Evolutionary conservation across 2,888 invertebrate species (phyloP).

Genomic region (Plagodis pulveraria): DNA sequence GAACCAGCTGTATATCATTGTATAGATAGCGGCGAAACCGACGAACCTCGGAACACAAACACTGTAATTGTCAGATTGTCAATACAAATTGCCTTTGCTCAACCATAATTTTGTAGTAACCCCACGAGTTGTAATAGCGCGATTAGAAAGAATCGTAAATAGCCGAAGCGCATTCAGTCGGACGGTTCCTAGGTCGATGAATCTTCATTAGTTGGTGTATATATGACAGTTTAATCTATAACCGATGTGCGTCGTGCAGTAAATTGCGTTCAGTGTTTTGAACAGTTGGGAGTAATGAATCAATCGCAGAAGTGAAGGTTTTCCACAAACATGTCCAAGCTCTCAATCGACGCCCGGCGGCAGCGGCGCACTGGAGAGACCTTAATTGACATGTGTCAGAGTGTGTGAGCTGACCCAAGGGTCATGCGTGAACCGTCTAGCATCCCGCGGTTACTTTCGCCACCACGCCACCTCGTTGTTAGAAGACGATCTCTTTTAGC

Average conservation of each 20-base stretch:
- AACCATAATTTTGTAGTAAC: constrained; percentile 40
- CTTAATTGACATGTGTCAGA: constrained; percentile 85
- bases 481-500: constrained; percentile 61
- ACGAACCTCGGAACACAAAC: constrained; percentile 51
- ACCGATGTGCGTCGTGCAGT: constrained; percentile 50
- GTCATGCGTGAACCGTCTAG: constrained; percentile 79
- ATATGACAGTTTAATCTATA: constrained; percentile 49
- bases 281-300: constrained; percentile 75
- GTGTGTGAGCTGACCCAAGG: constrained; percentile 77
- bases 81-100: constrained; percentile 51
- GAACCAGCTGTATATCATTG: constrained; percentile 66
- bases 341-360: constrained; percentile 77
- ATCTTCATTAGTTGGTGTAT: constrained; percentile 57
- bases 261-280: constrained; percentile 55
- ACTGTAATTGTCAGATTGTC: constrained; percentile 69
- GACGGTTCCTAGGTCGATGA: constrained; percentile 44
- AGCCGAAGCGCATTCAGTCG: constrained; percentile 39
- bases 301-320: constrained; percentile 73
- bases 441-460: constrained; percentile 78
- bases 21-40: constrained; percentile 49
- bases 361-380: constrained; percentile 54
- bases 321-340: constrained; percentile 81
- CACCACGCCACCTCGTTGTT: constrained; percentile 47
- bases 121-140: constrained; percentile 40
- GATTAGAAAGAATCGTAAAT: constrained; percentile 45